These are phyloP conservation scores for Drosophila serrata DNA, from an alignment of 1,140 invertebrate species.

Conservation along the genomic window DNA sequence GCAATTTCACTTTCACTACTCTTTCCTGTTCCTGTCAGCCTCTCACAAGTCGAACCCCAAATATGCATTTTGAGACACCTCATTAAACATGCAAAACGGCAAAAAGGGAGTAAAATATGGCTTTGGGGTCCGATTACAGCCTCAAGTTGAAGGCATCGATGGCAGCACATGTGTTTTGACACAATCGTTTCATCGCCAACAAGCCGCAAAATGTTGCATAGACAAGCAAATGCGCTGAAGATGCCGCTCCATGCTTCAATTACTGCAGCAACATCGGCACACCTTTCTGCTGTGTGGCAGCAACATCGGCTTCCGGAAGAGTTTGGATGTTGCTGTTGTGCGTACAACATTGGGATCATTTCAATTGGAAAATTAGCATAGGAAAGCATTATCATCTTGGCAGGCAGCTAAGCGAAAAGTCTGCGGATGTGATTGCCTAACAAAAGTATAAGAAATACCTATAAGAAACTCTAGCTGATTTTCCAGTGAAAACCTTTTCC, in stretches of 20 bases:
- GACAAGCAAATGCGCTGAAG: constrained; percentile 29
- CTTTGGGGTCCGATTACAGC: constrained; percentile 39
- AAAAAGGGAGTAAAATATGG: neutral
- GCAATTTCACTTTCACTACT: constrained; percentile 73
- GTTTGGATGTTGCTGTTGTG: constrained; percentile 28
- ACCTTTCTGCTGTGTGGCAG: neutral
- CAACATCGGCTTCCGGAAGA: constrained; percentile 69
- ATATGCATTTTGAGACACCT: constrained; percentile 72
- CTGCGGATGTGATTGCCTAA: constrained; percentile 47
- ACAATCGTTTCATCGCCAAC: constrained; percentile 59
- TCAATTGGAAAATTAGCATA: constrained; percentile 53
- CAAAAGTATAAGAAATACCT: constrained; percentile 23
- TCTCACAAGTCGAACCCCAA: constrained; percentile 23
- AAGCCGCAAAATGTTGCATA: constrained; percentile 28
- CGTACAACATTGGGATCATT: constrained; percentile 32
- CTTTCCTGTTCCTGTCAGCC: constrained; percentile 62
- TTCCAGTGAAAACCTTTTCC: constrained; percentile 31
- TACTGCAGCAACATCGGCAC: constrained; percentile 21
- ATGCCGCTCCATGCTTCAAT: constrained; percentile 53
- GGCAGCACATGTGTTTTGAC: constrained; percentile 46
- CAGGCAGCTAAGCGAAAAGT: constrained; percentile 64
- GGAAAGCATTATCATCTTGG: constrained; percentile 36
- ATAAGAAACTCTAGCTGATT: neutral
- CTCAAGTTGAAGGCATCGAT: constrained; percentile 40
- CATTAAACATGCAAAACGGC: constrained; percentile 75